phyloP scores from a whole-genome alignment of 2,797 vertebrate genomes.

The Phyllotis vaccarum region DNA sequence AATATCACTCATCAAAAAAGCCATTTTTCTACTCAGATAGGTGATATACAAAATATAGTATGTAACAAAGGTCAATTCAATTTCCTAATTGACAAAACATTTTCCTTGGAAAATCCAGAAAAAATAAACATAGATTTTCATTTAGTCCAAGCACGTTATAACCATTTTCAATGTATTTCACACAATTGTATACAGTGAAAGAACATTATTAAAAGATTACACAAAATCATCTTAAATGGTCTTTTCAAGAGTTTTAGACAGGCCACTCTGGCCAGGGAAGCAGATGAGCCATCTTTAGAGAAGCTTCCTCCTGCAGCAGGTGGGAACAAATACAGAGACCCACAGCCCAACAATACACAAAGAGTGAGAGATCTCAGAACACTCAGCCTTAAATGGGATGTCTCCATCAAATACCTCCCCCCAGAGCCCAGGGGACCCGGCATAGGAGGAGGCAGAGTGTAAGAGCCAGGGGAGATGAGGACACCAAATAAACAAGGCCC shows the following conservation, averaged over 20 bases:
- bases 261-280: background rate
- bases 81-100: constrained; percentile 47
- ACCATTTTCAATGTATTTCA: constrained; percentile 30
- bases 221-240: constrained; percentile 36
- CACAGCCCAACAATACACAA: background rate
- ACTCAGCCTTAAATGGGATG: background rate
- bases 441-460: background rate
- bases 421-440: background rate
- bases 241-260: constrained; percentile 36
- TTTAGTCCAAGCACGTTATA: background rate
- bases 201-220: background rate
- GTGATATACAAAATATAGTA: background rate
- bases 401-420: background rate
- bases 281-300: background rate
- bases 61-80: constrained; percentile 15
- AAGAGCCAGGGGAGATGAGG: background rate
- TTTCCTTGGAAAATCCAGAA: constrained; percentile 64
- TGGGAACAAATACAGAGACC: background rate
- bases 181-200: background rate
- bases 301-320: background rate
- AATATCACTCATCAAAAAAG: constrained; percentile 17
- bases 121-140: background rate
- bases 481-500: background rate
- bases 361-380: background rate
- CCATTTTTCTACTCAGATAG: constrained; percentile 10